phyloP scores from a whole-genome alignment of 2,113 vertebrate genomes.

The Psilopogon haemacephalus region DNA sequence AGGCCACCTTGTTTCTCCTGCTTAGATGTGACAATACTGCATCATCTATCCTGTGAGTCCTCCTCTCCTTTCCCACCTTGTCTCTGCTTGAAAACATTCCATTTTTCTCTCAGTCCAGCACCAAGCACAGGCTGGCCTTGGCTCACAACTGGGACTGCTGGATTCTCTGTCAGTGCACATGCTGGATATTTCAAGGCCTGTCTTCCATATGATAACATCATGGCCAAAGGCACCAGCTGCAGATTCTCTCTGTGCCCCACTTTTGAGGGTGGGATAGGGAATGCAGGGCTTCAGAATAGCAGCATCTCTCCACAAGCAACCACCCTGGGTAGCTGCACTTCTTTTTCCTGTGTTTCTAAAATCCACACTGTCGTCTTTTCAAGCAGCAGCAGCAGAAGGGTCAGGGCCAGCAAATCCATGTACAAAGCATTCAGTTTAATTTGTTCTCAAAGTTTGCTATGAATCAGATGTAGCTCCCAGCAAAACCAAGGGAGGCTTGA shows the following conservation, averaged over 20 bases:
- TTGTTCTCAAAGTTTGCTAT: slow-evolving; percentile 14
- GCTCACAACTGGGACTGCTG: background rate
- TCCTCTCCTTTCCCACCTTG: background rate
- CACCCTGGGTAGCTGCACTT: background rate
- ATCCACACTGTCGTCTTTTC: background rate
- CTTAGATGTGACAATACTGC: background rate
- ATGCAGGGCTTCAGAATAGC: background rate
- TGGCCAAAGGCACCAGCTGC: slow-evolving; percentile 12
- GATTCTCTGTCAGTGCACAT: background rate
- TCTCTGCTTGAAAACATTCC: background rate
- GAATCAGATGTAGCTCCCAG: slow-evolving; percentile 17
- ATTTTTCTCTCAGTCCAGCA: background rate
- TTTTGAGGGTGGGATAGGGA: background rate
- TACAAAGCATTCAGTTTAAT: slow-evolving; percentile 13
- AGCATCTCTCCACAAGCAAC: background rate
- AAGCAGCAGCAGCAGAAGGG: background rate
- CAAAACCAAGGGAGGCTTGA: slow-evolving; percentile 32
- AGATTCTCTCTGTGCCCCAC: background rate
- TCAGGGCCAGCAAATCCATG: slow-evolving; percentile 9
- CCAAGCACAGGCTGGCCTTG: background rate
- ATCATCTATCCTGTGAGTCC: background rate
- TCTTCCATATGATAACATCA: background rate
- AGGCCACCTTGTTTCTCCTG: background rate
- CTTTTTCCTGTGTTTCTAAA: background rate
- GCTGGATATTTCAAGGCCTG: background rate